Conservation (phyloP, 1,140 invertebrate species). For the Drosophila truncata region DNA sequence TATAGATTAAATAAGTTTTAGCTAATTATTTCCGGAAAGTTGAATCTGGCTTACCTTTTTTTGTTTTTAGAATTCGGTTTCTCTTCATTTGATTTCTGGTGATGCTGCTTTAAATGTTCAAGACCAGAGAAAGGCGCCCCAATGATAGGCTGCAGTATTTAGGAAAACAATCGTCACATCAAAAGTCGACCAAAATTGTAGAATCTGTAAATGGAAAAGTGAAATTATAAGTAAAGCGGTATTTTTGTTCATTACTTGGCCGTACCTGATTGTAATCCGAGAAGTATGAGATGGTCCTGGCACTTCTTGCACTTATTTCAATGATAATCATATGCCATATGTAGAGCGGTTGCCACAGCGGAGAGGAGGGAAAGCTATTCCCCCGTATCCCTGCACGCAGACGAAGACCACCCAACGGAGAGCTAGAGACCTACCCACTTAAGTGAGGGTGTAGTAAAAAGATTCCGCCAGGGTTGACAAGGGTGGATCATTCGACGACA, state of each 20-base stretch:
- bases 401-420: conserved; percentile 90
- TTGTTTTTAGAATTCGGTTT: background rate
- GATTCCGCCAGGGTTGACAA: conserved; percentile 85
- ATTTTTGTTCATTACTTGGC: no score
- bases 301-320: conserved; percentile 28
- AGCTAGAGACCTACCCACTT: conserved; percentile 87
- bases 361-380: conserved; percentile 85
- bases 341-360: conserved; percentile 86
- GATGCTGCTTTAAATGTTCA: background rate
- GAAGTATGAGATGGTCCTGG: conserved; percentile 42
- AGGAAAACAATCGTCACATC: conserved; percentile 27
- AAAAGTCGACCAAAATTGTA: no score
- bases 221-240: no score
- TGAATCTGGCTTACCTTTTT: background rate
- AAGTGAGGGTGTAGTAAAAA: conserved; percentile 88
- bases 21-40: background rate
- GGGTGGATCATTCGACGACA: conserved; percentile 59
- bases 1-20: no score
- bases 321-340: conserved; percentile 83
- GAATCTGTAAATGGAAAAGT: no score
- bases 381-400: conserved; percentile 88
- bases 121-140: conserved; percentile 36
- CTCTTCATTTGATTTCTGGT: background rate
- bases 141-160: conserved; percentile 30
- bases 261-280: no score